Evolutionary conservation across 2,888 invertebrate species (phyloP).

Genomic region (Drosophila infuscata): DNA sequence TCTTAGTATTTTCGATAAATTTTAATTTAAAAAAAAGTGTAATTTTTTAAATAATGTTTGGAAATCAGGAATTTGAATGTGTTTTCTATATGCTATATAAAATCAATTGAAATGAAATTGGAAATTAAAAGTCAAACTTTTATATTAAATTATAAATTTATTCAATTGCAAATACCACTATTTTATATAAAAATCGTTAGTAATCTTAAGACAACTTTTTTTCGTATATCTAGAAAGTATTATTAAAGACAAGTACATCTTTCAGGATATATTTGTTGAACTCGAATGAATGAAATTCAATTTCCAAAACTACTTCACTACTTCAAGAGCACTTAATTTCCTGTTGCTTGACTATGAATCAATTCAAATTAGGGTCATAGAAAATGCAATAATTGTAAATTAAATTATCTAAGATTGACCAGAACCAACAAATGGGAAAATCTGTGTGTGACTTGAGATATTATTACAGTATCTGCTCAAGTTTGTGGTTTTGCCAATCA

Average conservation of each 20-base stretch:
- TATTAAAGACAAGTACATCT: not conserved
- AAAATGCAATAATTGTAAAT: slow-evolving; percentile 21
- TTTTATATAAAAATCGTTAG: not conserved
- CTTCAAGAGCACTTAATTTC: not conserved
- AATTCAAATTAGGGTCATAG: slow-evolving; percentile 3
- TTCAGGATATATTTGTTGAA: not conserved
- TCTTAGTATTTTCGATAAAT: not conserved
- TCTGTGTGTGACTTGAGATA: slow-evolving; percentile 35
- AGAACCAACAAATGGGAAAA: slow-evolving; percentile 20
- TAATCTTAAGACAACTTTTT: not conserved
- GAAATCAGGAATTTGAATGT: not conserved
- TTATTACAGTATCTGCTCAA: slow-evolving; percentile 26
- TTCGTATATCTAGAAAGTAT: not conserved
- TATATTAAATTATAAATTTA: not conserved
- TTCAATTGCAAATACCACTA: not conserved
- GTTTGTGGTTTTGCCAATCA: slow-evolving; percentile 56
- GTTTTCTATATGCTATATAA: not conserved
- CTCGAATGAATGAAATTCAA: not conserved
- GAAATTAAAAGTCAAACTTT: not conserved
- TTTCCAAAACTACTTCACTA: not conserved
- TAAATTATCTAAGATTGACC: slow-evolving; percentile 10
- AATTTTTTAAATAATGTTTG: not conserved
- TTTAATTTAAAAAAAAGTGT: not conserved
- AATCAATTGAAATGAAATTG: not conserved
- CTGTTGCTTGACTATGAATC: not conserved